A percentile compares a stretch with the other conserved stretches of the same genome.
phyloP scores from a whole-genome alignment of 1,140 invertebrate species.

The Drosophila lowei region DNA sequence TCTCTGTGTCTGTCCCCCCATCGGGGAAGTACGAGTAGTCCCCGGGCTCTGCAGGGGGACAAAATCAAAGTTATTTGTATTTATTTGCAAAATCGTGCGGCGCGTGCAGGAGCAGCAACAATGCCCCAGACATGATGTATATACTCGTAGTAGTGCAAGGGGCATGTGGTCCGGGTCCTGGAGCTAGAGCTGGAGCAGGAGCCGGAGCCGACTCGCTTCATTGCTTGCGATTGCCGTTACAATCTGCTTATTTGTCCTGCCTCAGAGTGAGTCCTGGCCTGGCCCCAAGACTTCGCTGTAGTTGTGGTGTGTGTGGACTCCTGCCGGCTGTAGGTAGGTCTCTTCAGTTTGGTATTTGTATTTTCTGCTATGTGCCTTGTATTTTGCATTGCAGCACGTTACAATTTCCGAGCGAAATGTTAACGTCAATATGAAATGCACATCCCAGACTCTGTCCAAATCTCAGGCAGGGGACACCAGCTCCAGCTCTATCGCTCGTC shows the following conservation, averaged over 20 bases:
- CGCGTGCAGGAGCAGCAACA: constrained; percentile 67
- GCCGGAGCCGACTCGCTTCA: constrained; percentile 54
- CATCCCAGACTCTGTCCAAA: constrained; percentile 18
- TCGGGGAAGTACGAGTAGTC: constrained; percentile 2
- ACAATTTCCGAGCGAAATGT: constrained; percentile 52
- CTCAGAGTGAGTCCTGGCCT: constrained; percentile 1
- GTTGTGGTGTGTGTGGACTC: too few species aligned
- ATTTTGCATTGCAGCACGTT: constrained; percentile 51
- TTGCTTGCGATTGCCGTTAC: constrained; percentile 69
- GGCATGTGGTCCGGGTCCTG: neutral
- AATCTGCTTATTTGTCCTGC: constrained; percentile 67
- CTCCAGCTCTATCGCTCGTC: too few species aligned
- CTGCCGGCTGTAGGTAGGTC: neutral
- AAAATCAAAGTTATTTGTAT: constrained; percentile 81
- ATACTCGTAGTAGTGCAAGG: constrained; percentile 3
- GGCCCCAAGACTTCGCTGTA: constrained; percentile 2
- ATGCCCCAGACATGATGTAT: constrained; percentile 59
- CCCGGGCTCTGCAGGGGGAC: constrained; percentile 36
- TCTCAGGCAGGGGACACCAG: too few species aligned
- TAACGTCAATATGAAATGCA: constrained; percentile 73
- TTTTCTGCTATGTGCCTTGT: constrained; percentile 29
- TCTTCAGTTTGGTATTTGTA: too few species aligned
- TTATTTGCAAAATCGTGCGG: constrained; percentile 77
- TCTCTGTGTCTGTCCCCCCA: constrained; percentile 15
- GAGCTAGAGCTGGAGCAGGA: too few species aligned